Percentiles rank a stretch among this genome's conserved stretches.
Evolutionary conservation across 35 echinoderm and acorn worm species (phyloP).

Genomic region (Eucidaris tribuloides): DNA sequence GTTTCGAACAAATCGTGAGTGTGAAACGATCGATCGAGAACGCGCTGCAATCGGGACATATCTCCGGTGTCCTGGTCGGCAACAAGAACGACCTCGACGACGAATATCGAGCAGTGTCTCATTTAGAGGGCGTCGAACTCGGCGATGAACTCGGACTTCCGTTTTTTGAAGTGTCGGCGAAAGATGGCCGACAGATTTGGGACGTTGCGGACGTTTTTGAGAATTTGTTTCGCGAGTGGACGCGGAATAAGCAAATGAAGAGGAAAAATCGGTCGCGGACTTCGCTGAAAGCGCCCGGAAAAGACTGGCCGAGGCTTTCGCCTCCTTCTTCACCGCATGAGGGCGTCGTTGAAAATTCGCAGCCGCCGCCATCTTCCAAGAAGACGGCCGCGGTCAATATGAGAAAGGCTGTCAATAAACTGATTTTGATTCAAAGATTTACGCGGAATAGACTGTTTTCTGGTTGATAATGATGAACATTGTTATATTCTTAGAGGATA

Average conservation of each 20-base stretch:
- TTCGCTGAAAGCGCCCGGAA: background rate
- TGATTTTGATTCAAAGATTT: conserved; percentile 17
- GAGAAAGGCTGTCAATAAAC: conserved; percentile 25
- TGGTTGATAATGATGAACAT: too few species aligned
- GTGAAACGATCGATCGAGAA: conserved; percentile 40
- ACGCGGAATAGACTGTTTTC: conserved; percentile 17
- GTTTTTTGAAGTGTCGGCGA: conserved; percentile 76
- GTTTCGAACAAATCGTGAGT: conserved; percentile 51
- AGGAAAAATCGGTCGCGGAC: background rate
- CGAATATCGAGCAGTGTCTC: conserved; percentile 23
- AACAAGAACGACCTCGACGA: conserved; percentile 68
- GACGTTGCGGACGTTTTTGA: conserved; percentile 60
- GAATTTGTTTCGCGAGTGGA: conserved; percentile 66
- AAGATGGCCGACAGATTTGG: conserved; percentile 64
- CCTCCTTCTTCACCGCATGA: background rate
- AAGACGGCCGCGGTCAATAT: background rate
- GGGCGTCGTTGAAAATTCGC: background rate
- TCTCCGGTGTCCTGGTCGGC: conserved; percentile 55
- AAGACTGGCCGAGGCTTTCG: background rate
- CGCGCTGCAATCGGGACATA: conserved; percentile 2
- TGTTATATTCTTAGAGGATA: too few species aligned
- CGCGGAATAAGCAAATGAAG: background rate
- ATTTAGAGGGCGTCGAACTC: conserved; percentile 46
- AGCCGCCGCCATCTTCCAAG: background rate
- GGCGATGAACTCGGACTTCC: conserved; percentile 41